Evolutionary conservation across 2,113 vertebrate species (phyloP).

Genomic region (Sylvilagus bachmani): DNA sequence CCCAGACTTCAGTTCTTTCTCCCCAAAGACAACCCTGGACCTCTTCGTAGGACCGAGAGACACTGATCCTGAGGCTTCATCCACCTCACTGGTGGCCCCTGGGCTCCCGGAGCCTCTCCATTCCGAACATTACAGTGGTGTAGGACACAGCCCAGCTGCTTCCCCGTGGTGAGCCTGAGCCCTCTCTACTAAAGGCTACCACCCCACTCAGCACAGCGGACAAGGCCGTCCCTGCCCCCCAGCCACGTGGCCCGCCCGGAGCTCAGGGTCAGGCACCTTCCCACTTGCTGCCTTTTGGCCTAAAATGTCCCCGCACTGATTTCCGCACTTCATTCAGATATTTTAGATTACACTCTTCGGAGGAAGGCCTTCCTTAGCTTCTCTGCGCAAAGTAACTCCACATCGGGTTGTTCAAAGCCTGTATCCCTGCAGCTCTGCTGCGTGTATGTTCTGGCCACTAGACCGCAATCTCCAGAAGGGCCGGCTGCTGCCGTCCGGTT

Average conservation of each 20-base stretch:
- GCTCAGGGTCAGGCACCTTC: not conserved
- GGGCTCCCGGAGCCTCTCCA: not conserved
- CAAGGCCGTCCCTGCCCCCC: not conserved
- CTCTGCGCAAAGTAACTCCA: not conserved
- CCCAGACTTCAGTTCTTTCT: not conserved
- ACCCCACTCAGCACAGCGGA: rapidly evolving
- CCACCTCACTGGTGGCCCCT: not conserved
- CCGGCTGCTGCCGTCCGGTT: not conserved
- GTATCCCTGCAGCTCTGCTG: not conserved
- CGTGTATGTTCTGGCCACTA: not conserved
- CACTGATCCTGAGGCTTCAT: not conserved
- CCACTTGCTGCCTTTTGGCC: not conserved
- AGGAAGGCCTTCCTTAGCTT: not conserved
- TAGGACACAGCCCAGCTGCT: not conserved
- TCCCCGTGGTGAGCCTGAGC: not conserved
- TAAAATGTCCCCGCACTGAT: not conserved
- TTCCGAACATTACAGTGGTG: not conserved
- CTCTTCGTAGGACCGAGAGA: not conserved
- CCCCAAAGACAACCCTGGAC: not conserved
- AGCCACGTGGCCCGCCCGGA: not conserved
- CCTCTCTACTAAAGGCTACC: not conserved
- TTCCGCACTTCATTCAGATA: not conserved
- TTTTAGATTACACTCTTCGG: not conserved
- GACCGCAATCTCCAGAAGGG: not conserved
- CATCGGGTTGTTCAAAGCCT: not conserved